Base-by-base conservation (phyloP, 2,113 vertebrate genomes). In the Thryonomys swinderianus region DNA sequence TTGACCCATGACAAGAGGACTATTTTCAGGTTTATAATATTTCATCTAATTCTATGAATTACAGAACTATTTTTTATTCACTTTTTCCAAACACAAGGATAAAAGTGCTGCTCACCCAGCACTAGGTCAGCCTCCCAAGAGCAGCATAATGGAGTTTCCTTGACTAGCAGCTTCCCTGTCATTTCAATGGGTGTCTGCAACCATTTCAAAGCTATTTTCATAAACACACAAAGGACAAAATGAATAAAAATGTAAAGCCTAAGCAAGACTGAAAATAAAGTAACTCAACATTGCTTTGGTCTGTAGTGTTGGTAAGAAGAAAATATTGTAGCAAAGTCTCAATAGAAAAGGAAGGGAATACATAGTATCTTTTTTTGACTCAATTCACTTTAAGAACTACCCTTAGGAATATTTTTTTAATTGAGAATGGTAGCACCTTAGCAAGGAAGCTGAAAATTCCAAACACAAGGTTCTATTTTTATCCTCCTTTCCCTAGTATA, bases 371-470 rank as follows among this genome's bases (percentile, higher is more conserved):
- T 91, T 88, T 85, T 51, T 32, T n/a, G 66, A 53, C n/a, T 80
- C 4, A 32, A 83, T 74, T 95, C 59, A 76, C 45, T 85, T 85
- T 62, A 89, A 96, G 45, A 86, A 73, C 85, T 93, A 84, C 64
- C 66, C 59, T 80, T 83, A 95, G 59, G 85, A 85, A 95, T 67
- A 20, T 23, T 86, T 74, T 30, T 88, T 91, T 83, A 90, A 94
- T 88, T 90, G 76, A 86, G 42, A 83, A 7, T 66, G 17, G 34
- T 84, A 71, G 37, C n/a, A 93, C 7, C 82, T 18, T 93, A 61
- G 93, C 45, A 96, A 94, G 93, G 88, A 81, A 93, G 51, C 42
- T 88, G 66, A 88, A 88, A 95, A 62, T 48, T 86, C 74, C 71
- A 91, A 69, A 90, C 40, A 95, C 2, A 7, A 73, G 57, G 9